Percentiles rank a stretch among this genome's conserved stretches.
Conservation (phyloP, 1,140 invertebrate species). For the Bombus confusus region DNA sequence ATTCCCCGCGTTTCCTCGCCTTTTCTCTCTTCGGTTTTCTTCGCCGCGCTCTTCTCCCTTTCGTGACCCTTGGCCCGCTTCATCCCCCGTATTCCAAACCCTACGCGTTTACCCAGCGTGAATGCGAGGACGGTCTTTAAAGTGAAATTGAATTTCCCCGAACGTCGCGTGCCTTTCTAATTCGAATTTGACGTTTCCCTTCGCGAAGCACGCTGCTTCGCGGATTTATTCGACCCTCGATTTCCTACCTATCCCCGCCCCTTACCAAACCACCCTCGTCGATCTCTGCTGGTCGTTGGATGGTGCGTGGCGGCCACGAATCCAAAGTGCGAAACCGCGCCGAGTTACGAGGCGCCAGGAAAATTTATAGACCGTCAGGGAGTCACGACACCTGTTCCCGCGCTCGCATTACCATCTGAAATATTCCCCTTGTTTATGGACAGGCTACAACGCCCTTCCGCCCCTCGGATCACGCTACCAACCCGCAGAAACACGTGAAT, state of each 20-base stretch:
- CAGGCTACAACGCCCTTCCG: background rate
- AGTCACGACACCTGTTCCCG: conserved; percentile 60
- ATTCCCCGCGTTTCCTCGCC: conserved; percentile 26
- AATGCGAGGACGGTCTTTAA: conserved; percentile 48
- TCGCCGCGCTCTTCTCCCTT: background rate
- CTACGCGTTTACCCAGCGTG: conserved; percentile 10
- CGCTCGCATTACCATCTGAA: background rate
- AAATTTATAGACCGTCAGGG: conserved; percentile 63
- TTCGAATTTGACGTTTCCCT: conserved; percentile 68
- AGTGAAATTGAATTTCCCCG: conserved; percentile 68
- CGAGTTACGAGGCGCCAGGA: conserved; percentile 50
- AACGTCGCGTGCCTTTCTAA: conserved; percentile 60
- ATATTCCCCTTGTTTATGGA: conserved; percentile 37
- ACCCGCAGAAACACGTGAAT: background rate
- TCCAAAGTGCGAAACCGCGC: conserved; percentile 56
- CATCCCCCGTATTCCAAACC: conserved; percentile 13
- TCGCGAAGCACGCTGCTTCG: background rate
- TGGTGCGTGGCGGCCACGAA: conserved; percentile 2
- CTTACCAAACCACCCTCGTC: background rate
- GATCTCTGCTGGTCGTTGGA: too few relatives aligned
- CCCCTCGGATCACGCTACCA: background rate
- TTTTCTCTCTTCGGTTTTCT: conserved; percentile 30
- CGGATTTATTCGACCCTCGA: conserved; percentile 56
- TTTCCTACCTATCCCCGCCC: too few relatives aligned
- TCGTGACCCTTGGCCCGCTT: background rate